Evolutionary conservation across 2,797 vertebrate species (phyloP).

Genomic region (Sebastes minor): DNA sequence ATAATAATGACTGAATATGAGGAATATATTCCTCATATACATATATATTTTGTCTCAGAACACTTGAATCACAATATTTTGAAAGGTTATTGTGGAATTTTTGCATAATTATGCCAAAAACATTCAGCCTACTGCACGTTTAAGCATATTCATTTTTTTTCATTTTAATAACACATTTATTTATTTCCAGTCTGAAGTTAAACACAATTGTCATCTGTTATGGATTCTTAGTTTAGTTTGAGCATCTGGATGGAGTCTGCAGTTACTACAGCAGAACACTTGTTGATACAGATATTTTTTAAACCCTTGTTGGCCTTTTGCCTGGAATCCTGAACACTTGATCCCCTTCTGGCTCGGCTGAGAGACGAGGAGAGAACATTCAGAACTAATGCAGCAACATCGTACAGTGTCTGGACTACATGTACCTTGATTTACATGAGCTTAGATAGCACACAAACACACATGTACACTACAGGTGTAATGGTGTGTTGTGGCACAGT

Average conservation of each 20-base stretch:
- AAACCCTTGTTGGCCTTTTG: constrained; percentile 45
- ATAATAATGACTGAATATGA: too few relatives aligned
- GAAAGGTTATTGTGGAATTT: too few relatives aligned
- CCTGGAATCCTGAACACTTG: constrained; percentile 47
- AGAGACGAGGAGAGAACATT: constrained; percentile 23
- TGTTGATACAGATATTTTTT: constrained; percentile 42
- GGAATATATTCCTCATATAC: too few relatives aligned
- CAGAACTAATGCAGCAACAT: constrained; percentile 21
- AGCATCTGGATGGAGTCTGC: constrained; percentile 21
- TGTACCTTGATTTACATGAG: background rate
- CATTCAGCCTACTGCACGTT: background rate
- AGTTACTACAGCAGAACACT: constrained; percentile 22
- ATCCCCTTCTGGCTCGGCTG: constrained; percentile 30
- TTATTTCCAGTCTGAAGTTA: background rate
- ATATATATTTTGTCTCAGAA: too few relatives aligned
- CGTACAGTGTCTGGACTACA: background rate
- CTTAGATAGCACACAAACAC: background rate
- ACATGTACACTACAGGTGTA: background rate
- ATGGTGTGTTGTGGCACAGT: background rate
- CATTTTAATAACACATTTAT: background rate
- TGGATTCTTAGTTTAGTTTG: constrained; percentile 21
- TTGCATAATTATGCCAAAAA: too few relatives aligned
- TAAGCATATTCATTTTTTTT: background rate
- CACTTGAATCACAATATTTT: too few relatives aligned
- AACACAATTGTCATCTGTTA: constrained; percentile 1